Evolutionary conservation across 2,888 invertebrate species (phyloP), one percentile per base, ranked within the genome.

Genomic region (Cactoblastis cactorum): DNA sequence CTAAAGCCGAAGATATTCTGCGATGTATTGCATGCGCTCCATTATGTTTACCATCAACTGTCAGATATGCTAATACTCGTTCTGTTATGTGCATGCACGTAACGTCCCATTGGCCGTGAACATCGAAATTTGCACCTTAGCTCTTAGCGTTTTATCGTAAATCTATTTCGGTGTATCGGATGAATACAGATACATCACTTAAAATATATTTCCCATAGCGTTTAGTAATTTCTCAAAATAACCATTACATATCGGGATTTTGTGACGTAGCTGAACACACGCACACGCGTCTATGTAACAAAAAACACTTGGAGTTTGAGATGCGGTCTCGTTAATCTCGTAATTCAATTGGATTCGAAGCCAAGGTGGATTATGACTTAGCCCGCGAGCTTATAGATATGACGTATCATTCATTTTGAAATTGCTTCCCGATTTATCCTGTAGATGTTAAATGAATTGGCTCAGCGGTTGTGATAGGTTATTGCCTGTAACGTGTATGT

Each of bases 111-210:
- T 57, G 54, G 54, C 50, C 55, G 52, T 51, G 46, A 50, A 39
- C 54, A 55, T 57, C 53, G 55, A 53, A 56, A 53, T 60, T 64
- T 63, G 73, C 73, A 71, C 75, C 71, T 76, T 75, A 43, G 15
- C 43, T 22, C 28, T 14, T 17, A 72, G 62, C 59, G 63, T 71
- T 50, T 74, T 73, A 77, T 81, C 77, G 75, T 80, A 71, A 79
- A 83, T 71, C 82, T 85, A 84, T 85, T 84, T 83, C 69, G 65
- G 77, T 71, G 59, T 65, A 77, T 72, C 70, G 60, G 58, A 71
- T 74, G 67, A 74, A 69, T 73, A 70, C 66, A 69, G 75, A 77
- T 83, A 80, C 83, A 83, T 80, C 83, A 75, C 71, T 74, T 74
- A 67, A 59, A 69, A 68, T 78, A 80, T 82, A 83, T 83, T 78